Evolutionary conservation across 1,140 invertebrate genomes (phyloP).

Genomic region (Neodiprion virginianus): DNA sequence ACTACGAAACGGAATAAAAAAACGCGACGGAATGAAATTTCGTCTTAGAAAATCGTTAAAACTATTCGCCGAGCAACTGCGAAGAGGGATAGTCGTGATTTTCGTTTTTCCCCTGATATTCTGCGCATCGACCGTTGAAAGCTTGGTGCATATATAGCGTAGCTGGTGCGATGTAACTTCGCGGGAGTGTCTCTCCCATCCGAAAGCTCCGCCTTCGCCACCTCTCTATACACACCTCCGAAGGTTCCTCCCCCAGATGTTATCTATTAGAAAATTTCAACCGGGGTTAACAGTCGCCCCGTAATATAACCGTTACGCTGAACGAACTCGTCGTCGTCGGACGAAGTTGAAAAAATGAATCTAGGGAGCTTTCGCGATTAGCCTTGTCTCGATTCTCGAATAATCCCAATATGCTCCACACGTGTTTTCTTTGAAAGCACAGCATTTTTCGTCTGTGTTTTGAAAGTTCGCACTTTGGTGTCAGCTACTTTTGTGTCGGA

Average conservation of each 20-base stretch:
- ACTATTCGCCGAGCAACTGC: too few species aligned
- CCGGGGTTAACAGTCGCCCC: neutral
- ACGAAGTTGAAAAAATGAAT: neutral
- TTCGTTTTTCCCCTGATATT: neutral
- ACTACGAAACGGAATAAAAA: too few species aligned
- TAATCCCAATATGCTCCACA: too few species aligned
- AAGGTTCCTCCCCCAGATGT: constrained; percentile 40
- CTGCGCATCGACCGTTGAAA: constrained; percentile 4
- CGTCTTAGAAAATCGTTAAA: too few species aligned
- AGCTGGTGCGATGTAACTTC: constrained; percentile 19
- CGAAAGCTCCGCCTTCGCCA: constrained; percentile 54
- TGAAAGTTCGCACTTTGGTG: too few species aligned
- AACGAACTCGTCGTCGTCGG: neutral
- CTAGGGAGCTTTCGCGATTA: too few species aligned
- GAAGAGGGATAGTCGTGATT: too few species aligned
- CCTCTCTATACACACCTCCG: constrained; percentile 45
- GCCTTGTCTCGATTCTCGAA: too few species aligned
- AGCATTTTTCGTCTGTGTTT: too few species aligned
- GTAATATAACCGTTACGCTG: neutral
- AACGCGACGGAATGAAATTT: too few species aligned
- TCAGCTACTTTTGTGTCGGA: too few species aligned
- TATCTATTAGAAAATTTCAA: constrained; percentile 24
- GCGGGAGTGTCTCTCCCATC: constrained; percentile 30
- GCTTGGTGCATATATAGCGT: neutral
- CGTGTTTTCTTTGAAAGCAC: too few species aligned